Base-by-base conservation (phyloP, 2,888 invertebrate species). In the Camponotus fellah region DNA sequence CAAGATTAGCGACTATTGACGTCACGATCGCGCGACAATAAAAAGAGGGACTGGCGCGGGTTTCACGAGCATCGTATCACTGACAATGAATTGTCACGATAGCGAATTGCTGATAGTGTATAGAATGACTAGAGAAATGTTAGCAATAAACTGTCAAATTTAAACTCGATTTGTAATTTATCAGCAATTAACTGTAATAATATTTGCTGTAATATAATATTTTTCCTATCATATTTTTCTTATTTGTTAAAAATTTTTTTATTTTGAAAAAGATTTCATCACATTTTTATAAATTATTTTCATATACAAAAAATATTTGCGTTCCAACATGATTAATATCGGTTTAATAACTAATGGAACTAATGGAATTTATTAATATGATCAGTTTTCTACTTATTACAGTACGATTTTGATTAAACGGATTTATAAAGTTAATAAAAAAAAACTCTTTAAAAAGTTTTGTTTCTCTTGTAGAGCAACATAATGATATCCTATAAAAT, bases 1-100 rank as follows among this genome's bases (percentile, higher is more conserved):
- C 85, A 87, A 87, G 90, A 90, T 87, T 86, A 89, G 88, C 81
- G 87, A 87, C 86, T 84, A 91, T 91, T 91, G 91, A 91, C 91
- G 91, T 91, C 92, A 91, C 71, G 58, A 81, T 76, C 80, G 84
- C 86, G 85, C 86, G 85, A 88, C 87, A 90, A 88, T 90, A 90
- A 86, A 88, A 90, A 90, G 84, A 85, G 85, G 79, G 82, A 82
- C 80, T 76, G n/a, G 37, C 77, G 62, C 71, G n/a, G 46, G 74
- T 84, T 76, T 58, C 68, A 82, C 60, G 66, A 65, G 64, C 65
- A 62, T 62, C 71, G 58, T 58, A 86, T 88, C 79, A 66, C 74
- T 62, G 83, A 81, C 86, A 83, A 86, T 83, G 80, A 85, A 77
- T 77, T 58, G 75, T 21, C 82, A 82, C 34, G 62, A 81, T 60